A percentile compares a stretch with the other conserved stretches of the same genome.
phyloP scores from a whole-genome alignment of 2,888 invertebrate genomes.

The Cancer borealis region DNA sequence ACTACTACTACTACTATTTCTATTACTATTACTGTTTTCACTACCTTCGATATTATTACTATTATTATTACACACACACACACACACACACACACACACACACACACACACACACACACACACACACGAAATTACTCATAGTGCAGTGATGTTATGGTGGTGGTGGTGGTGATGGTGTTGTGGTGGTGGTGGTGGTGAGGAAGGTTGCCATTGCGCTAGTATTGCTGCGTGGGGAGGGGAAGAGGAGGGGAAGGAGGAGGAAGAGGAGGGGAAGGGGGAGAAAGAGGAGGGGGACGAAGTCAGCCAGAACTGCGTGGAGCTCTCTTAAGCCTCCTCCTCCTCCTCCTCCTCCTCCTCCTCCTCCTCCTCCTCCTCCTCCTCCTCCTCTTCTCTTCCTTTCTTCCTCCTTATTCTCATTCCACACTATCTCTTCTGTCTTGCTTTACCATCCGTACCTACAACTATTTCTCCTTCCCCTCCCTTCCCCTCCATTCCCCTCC shows the following conservation, averaged over 20 bases:
- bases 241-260: background rate
- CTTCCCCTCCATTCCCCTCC: background rate
- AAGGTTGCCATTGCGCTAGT: background rate
- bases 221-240: background rate
- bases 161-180: background rate
- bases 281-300: background rate
- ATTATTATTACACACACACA: background rate
- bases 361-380: background rate
- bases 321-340: background rate
- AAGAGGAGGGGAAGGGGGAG: background rate
- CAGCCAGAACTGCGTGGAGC: constrained; percentile 4
- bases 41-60: background rate
- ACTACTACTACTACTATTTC: background rate
- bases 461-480: background rate
- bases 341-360: constrained; percentile 2
- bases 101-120: constrained; percentile 37
- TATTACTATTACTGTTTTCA: background rate
- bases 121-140: background rate
- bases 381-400: background rate
- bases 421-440: background rate
- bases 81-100: constrained; percentile 22
- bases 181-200: constrained; percentile 10
- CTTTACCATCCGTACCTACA: too few species aligned
- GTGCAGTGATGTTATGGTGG: background rate
- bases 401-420: background rate